Conservation (phyloP, 2,797 vertebrate genomes). For the Etheostoma perlongum region DNA sequence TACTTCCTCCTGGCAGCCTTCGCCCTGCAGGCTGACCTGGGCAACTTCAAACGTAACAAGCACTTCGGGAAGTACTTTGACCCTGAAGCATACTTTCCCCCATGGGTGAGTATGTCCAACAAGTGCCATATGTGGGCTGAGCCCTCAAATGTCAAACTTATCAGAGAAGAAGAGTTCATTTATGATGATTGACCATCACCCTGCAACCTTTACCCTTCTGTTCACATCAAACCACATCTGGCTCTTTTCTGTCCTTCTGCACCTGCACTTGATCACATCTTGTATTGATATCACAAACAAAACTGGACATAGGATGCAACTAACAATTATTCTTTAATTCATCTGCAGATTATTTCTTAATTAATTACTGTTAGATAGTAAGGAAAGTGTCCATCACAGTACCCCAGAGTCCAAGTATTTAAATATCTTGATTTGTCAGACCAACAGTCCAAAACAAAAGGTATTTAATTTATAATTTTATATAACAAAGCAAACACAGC, state of each 20-base stretch:
- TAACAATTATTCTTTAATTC: no score
- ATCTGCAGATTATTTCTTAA: neutral
- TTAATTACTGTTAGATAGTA: neutral
- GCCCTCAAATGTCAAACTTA: neutral
- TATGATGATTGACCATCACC: constrained; percentile 2
- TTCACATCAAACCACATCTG: constrained; percentile 13
- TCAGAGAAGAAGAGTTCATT: constrained; percentile 18
- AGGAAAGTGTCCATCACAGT: neutral
- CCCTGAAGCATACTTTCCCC: constrained; percentile 95
- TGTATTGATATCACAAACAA: constrained; percentile 1
- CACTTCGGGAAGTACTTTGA: constrained; percentile 98
- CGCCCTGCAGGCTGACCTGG: constrained; percentile 96
- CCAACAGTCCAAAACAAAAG: neutral
- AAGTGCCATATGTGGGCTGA: neutral
- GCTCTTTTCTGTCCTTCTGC: neutral
- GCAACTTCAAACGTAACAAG: constrained; percentile 97
- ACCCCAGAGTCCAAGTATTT: neutral
- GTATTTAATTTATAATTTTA: neutral
- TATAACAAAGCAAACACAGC: neutral
- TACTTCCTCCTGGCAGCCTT: constrained; percentile 98
- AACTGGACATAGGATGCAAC: neutral
- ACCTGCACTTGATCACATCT: constrained; percentile 6
- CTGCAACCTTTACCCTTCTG: neutral
- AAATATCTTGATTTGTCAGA: neutral
- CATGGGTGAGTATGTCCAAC: constrained; percentile 89